phyloP scores from a whole-genome alignment of 2,113 vertebrate species.

The Marmota monax region DNA sequence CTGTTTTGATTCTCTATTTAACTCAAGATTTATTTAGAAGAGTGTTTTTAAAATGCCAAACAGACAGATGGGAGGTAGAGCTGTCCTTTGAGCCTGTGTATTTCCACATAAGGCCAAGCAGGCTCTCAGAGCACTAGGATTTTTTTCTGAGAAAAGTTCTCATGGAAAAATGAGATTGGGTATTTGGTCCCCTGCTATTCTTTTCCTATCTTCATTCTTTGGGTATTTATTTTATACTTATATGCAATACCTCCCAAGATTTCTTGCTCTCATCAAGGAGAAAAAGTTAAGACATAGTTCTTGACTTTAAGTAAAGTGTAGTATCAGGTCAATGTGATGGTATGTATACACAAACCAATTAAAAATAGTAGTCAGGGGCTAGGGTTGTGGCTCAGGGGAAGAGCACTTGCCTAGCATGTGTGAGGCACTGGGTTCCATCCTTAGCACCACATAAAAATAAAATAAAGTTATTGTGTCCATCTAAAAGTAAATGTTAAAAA shows the following conservation, averaged over 20 bases:
- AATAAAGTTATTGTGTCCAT: too few relatives aligned
- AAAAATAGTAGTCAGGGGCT: too few relatives aligned
- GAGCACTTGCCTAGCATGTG: too few relatives aligned
- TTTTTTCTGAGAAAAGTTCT: constrained; percentile 22
- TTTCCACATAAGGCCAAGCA: constrained; percentile 29
- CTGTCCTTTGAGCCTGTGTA: neutral
- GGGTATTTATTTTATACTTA: constrained; percentile 14
- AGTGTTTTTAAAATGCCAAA: constrained; percentile 48
- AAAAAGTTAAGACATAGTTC: constrained; percentile 45
- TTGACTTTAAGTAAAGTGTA: neutral
- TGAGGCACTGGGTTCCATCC: too few relatives aligned
- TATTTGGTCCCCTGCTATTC: neutral
- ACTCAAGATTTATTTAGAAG: constrained; percentile 48
- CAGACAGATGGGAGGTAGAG: neutral
- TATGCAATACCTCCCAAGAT: constrained; percentile 1
- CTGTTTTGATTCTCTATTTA: constrained; percentile 58
- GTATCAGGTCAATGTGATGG: neutral
- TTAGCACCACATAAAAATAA: too few relatives aligned
- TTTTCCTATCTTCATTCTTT: constrained; percentile 36
- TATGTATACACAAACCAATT: constrained; percentile 18
- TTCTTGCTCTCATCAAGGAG: constrained; percentile 15
- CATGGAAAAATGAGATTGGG: constrained; percentile 10
- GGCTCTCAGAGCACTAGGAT: neutral
- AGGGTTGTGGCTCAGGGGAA: too few relatives aligned
- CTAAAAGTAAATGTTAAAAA: too few relatives aligned